A percentile compares a stretch with the other conserved stretches of the same genome.
Evolutionary conservation across 2,888 invertebrate genomes (phyloP).

Genomic region (Pantelozetes paolii): DNA sequence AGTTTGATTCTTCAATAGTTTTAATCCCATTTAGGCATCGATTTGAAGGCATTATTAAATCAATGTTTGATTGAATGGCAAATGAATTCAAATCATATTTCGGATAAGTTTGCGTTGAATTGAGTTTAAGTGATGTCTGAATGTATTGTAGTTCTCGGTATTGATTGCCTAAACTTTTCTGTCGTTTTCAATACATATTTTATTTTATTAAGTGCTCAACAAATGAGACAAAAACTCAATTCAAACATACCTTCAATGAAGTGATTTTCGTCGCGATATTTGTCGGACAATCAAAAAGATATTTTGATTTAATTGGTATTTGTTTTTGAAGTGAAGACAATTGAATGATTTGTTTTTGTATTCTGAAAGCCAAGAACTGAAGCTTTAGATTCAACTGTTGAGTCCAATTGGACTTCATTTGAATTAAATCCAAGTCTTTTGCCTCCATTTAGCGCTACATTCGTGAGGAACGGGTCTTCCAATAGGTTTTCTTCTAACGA

Average conservation of each 20-base stretch:
- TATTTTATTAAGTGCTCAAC: neutral
- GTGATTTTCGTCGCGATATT: neutral
- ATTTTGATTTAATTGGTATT: constrained; percentile 18
- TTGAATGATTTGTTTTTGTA: constrained; percentile 24
- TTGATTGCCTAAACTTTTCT: constrained; percentile 15
- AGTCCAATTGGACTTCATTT: constrained; percentile 25
- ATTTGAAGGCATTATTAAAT: constrained; percentile 19
- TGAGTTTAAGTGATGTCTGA: neutral
- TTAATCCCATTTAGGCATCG: neutral
- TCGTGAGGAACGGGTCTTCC: neutral
- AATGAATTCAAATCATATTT: neutral
- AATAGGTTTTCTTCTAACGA: constrained; percentile 4
- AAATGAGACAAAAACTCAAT: neutral
- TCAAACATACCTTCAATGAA: constrained; percentile 7
- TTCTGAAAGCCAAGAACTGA: constrained; percentile 18
- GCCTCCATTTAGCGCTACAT: neutral
- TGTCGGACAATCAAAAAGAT: neutral
- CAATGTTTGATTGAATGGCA: neutral
- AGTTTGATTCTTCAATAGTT: neutral
- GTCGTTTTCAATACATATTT: neutral
- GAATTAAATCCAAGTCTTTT: constrained; percentile 17
- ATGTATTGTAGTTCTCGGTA: constrained; percentile 23
- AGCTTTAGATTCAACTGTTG: constrained; percentile 28
- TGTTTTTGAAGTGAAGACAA: constrained; percentile 29
- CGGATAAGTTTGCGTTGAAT: neutral